A percentile compares a stretch with the other conserved stretches of the same genome.
These are phyloP conservation scores for Lycophotia porphyrea DNA, from an alignment of 2,888 invertebrate genomes.

Conservation along the genomic window DNA sequence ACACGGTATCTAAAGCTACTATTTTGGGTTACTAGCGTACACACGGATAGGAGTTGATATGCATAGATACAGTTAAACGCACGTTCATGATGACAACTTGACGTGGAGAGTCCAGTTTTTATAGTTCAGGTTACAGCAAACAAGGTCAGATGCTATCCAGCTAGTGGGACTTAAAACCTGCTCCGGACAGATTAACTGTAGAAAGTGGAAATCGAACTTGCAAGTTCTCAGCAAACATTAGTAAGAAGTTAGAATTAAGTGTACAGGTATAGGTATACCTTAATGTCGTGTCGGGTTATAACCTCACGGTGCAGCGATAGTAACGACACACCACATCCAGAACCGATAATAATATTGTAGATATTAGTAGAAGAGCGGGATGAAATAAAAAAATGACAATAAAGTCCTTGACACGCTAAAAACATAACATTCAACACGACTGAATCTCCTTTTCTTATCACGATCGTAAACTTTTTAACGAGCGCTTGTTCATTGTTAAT, in stretches of 20 bases:
- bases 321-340: constrained; percentile 13
- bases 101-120: background rate
- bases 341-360: background rate
- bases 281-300: background rate
- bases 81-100: background rate
- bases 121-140: background rate
- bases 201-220: background rate
- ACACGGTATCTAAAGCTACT: background rate
- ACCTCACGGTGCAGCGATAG: background rate
- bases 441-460: constrained; percentile 61
- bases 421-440: constrained; percentile 53
- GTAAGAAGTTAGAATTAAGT: background rate
- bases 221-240: background rate
- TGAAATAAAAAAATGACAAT: background rate
- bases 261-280: background rate
- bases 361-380: background rate
- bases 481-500: constrained; percentile 82
- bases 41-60: no score
- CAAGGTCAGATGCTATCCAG: background rate
- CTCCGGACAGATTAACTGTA: background rate
- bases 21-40: background rate
- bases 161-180: background rate
- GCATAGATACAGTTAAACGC: background rate
- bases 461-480: constrained; percentile 77
- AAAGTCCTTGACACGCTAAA: constrained; percentile 50